phyloP scores from a whole-genome alignment of 2,113 vertebrate species.

The Smithornis capensis region DNA sequence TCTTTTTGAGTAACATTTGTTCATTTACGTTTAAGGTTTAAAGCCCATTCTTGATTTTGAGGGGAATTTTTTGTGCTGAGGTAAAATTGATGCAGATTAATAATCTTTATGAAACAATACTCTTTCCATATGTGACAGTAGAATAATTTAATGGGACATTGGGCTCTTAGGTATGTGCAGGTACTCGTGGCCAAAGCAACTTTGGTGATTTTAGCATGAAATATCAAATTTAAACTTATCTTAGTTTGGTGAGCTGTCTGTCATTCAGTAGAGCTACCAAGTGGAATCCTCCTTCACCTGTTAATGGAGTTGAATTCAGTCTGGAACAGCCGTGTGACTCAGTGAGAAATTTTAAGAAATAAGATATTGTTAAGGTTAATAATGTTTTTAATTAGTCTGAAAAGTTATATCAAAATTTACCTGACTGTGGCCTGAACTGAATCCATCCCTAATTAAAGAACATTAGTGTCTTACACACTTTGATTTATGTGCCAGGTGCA shows the following conservation, averaged over 20 bases:
- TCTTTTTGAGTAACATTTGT: not conserved
- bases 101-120: not conserved
- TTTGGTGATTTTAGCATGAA: not conserved
- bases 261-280: not conserved
- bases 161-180: not conserved
- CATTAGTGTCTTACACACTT: not conserved
- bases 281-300: not conserved
- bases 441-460: not conserved
- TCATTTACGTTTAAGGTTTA: not conserved
- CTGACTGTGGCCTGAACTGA: not conserved
- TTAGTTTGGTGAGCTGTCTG: not conserved
- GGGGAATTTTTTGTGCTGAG: not conserved
- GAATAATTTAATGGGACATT: not conserved
- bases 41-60: not conserved
- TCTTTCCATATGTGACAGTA: not conserved
- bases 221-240: not conserved
- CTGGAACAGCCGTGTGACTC: not conserved
- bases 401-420: not conserved
- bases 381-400: not conserved
- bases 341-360: not conserved
- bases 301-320: not conserved
- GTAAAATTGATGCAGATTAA: not conserved
- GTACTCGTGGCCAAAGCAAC: not conserved
- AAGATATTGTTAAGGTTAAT: not conserved
- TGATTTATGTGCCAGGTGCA: not conserved